A percentile compares a stretch with the other conserved stretches of the same genome.
Evolutionary conservation across 1,140 invertebrate species (phyloP).

Genomic region (Conus betulinus): DNA sequence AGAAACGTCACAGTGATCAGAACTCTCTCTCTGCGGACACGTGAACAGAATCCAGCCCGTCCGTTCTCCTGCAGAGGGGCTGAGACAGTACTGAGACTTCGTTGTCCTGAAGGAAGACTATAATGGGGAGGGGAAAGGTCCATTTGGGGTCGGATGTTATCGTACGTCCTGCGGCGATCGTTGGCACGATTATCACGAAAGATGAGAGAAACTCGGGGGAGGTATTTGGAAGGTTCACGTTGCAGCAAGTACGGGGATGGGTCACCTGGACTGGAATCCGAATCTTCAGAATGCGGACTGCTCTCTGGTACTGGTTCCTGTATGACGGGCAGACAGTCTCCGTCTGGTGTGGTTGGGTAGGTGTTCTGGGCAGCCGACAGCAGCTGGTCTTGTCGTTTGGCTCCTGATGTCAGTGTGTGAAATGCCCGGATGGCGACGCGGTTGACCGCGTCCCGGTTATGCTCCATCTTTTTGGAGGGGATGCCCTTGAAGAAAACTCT

Average conservation of each 20-base stretch:
- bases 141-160: not conserved
- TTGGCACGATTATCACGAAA: constrained; percentile 9
- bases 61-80: not conserved
- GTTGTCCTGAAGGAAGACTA: not conserved
- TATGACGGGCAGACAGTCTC: not conserved
- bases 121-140: not conserved
- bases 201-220: constrained; percentile 27
- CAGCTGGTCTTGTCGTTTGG: constrained; percentile 4
- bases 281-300: not conserved
- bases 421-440: constrained; percentile 64
- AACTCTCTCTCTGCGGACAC: not conserved
- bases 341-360: not conserved
- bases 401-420: constrained; percentile 59
- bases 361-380: not conserved
- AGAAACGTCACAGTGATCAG: not conserved
- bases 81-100: not conserved
- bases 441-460: constrained; percentile 55
- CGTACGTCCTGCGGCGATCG: constrained; percentile 8
- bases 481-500: constrained; percentile 66
- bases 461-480: constrained; percentile 57
- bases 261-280: not conserved
- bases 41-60: not conserved
- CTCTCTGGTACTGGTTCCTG: not conserved
- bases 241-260: not conserved
- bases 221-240: constrained; percentile 27